Evolutionary conservation across 1,140 invertebrate genomes (phyloP), one percentile per base, ranked within the genome.

Genomic region (Cydia strobilella): DNA sequence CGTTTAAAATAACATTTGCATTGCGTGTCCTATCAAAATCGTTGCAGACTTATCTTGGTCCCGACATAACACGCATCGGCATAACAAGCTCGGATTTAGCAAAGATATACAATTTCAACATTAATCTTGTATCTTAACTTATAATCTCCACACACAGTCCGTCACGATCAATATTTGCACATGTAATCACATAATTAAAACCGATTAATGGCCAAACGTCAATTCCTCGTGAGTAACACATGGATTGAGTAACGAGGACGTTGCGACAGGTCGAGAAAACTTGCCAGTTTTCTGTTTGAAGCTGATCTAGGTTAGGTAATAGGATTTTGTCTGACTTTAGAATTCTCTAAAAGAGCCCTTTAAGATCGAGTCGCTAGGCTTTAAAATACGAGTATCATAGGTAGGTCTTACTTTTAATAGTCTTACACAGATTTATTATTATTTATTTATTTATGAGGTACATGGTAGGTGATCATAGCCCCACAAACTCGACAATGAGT

Each of bases 261-360:
- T 54, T 54, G 51, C 51, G 51, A 54, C 51, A 54, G 6, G 51
- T 54, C 15, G 15, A 54, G 51, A 54, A 54, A 54, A 54, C 51
- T 7, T 54, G 51, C n/a, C 51, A 18, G 51, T 54, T 54, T 54
- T 54, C n/a, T 54, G 20, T 54, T 18, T 9, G n/a, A 54, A 39
- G 45, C 45, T 48, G 51, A 54, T 18, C 51, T 54, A 39, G 51
- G 51, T 54, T 54, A 54, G 51, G n/a, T 18, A 54, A 54, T 54
- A 18, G n/a, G 18, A 54, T 18, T 54, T 54, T 1, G 51, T 54
- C 51, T 54, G 7, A 54, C n/a, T 18, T 54, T 51, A 6, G n/a
- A 51, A 7, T 18, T 51, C 4, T 15, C 4, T 15, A 5, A 1
- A 48, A 48, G 45, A 15, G 45, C 42, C 42, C 42, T 45, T 45